Conservation (phyloP, 2,888 invertebrate species). For the Phengaris alcon region DNA sequence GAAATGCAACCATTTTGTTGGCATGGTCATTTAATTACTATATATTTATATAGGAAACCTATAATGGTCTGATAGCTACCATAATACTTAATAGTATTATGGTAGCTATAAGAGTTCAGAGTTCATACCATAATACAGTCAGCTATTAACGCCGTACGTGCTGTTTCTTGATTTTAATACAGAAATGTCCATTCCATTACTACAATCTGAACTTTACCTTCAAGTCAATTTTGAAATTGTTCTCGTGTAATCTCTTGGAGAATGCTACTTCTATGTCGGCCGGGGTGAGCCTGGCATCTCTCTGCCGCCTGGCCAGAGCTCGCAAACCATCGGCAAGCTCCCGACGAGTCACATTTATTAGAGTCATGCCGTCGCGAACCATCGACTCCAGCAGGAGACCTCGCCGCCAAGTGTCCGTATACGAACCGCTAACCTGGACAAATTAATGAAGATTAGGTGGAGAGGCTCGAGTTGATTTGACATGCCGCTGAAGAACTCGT, state of each 20-base stretch:
- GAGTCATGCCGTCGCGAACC: slow-evolving; percentile 72
- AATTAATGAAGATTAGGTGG: background rate
- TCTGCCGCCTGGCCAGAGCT: slow-evolving; percentile 62
- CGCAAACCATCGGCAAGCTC: slow-evolving; percentile 76
- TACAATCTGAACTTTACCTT: slow-evolving; percentile 50
- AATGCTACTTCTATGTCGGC: slow-evolving; percentile 63
- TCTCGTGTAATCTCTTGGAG: slow-evolving; percentile 60
- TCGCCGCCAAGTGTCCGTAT: slow-evolving; percentile 81
- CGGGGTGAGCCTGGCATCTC: slow-evolving; percentile 59
- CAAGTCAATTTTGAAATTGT: slow-evolving; percentile 62
- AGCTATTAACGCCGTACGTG: too few relatives aligned
- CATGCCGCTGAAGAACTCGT: background rate
- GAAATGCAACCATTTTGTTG: background rate
- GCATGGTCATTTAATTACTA: background rate
- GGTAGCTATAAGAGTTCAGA: too few relatives aligned
- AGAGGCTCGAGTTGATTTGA: background rate
- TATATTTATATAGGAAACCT: background rate
- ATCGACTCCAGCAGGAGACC: slow-evolving; percentile 68
- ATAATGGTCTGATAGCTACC: background rate
- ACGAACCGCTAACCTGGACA: slow-evolving; percentile 80
- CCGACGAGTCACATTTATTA: slow-evolving; percentile 74
- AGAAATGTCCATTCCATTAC: background rate
- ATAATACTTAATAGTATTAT: background rate
- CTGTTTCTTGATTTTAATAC: too few relatives aligned
- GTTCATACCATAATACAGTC: background rate